Percentiles rank a stretch among this genome's conserved stretches.
Evolutionary conservation across 2,113 vertebrate species (phyloP).

Genomic region (Eidolon helvum): DNA sequence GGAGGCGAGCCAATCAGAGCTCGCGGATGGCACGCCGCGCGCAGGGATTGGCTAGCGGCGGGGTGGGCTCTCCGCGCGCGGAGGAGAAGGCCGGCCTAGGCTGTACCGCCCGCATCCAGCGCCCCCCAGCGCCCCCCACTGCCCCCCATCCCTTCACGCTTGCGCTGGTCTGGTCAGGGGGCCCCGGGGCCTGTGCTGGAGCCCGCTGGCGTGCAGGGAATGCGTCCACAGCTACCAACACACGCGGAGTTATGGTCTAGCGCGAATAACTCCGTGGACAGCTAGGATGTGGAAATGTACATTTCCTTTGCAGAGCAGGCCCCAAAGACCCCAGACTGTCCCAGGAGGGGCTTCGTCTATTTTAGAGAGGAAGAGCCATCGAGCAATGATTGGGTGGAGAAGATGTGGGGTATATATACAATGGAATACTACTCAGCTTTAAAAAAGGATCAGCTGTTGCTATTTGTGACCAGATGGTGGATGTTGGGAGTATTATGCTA

Average conservation of each 20-base stretch:
- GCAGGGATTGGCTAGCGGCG: neutral
- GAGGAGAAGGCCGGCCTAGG: neutral
- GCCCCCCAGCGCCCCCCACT: no score
- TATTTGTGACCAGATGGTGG: neutral
- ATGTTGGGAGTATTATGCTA: neutral
- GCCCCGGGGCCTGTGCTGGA: neutral
- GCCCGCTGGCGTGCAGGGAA: neutral
- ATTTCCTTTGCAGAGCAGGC: neutral
- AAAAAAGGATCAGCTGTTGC: neutral
- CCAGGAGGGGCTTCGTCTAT: neutral
- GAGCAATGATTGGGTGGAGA: no score
- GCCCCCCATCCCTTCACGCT: no score
- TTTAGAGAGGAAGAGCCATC: neutral
- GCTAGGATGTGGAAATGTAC: neutral
- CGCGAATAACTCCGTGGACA: neutral
- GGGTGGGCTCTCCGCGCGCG: neutral
- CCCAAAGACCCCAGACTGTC: neutral
- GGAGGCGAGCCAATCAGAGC: constrained; percentile 55
- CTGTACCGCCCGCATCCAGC: neutral
- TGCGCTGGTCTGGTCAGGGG: neutral
- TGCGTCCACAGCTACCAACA: neutral
- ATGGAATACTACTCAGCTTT: neutral
- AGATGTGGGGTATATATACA: no score
- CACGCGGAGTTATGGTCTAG: neutral
- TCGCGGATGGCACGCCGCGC: neutral